A percentile compares a stretch with the other conserved stretches of the same genome.
These are phyloP conservation scores for Oligia latruncula DNA, from an alignment of 2,888 invertebrate species.

Conservation along the genomic window DNA sequence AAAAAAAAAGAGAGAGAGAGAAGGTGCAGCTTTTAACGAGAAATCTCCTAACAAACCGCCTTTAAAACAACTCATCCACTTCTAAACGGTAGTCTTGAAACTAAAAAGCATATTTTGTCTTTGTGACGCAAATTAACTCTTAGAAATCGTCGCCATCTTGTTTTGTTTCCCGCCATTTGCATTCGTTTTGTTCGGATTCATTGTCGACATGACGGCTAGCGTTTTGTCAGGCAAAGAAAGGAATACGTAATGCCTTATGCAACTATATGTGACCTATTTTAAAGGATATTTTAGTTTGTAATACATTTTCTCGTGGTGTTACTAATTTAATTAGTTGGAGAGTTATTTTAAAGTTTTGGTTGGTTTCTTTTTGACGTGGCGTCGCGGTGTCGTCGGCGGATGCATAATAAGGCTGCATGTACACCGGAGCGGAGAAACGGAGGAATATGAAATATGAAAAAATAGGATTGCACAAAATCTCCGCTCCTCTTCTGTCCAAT, in stretches of 20 bases:
- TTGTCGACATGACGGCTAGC: conserved; percentile 60
- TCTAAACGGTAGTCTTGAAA: conserved; percentile 67
- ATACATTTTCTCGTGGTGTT: conserved; percentile 43
- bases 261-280: conserved; percentile 65
- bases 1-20: background rate
- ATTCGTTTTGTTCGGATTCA: conserved; percentile 62
- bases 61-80: conserved; percentile 45
- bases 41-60: background rate
- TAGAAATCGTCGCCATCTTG: conserved; percentile 65
- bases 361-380: background rate
- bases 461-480: too few species aligned
- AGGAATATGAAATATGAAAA: too few species aligned
- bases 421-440: too few species aligned
- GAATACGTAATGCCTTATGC: conserved; percentile 66
- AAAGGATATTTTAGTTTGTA: conserved; percentile 55
- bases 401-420: background rate
- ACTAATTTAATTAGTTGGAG: conserved; percentile 51
- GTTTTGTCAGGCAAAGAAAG: conserved; percentile 62
- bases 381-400: background rate
- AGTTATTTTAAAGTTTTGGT: conserved; percentile 12
- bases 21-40: background rate
- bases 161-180: conserved; percentile 63
- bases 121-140: conserved; percentile 65
- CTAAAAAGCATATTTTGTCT: conserved; percentile 67
- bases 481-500: too few species aligned